These are phyloP conservation scores for Colostygia pectinataria DNA, from an alignment of 2,888 invertebrate species.

Conservation along the genomic window DNA sequence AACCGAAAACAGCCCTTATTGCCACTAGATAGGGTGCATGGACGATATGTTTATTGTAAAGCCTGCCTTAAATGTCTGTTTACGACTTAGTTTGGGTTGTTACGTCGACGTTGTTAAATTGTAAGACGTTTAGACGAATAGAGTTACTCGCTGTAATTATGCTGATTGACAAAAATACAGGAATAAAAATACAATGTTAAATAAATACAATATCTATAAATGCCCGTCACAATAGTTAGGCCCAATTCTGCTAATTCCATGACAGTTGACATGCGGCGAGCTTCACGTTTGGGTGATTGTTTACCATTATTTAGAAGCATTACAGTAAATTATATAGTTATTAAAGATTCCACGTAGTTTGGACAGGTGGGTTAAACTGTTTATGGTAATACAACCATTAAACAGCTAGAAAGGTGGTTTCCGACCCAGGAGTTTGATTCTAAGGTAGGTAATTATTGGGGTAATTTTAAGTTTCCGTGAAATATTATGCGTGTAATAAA, in stretches of 20 bases:
- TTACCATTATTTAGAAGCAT: too few relatives aligned
- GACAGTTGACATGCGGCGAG: too few relatives aligned
- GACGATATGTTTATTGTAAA: constrained; percentile 17
- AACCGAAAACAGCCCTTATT: constrained; percentile 14
- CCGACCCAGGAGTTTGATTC: constrained; percentile 13
- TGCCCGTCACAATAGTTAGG: too few relatives aligned
- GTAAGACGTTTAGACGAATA: too few relatives aligned
- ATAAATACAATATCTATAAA: too few relatives aligned
- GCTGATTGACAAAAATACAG: too few relatives aligned
- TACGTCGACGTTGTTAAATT: constrained; percentile 11
- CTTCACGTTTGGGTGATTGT: too few relatives aligned
- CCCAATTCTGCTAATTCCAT: too few relatives aligned
- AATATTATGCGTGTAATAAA: constrained; percentile 2
- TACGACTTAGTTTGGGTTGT: constrained; percentile 20
- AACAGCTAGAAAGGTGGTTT: constrained; percentile 10
- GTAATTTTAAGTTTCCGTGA: constrained; percentile 6
- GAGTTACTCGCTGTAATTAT: too few relatives aligned
- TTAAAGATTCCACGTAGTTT: background rate
- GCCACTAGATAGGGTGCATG: constrained; percentile 11
- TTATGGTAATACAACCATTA: constrained; percentile 16
- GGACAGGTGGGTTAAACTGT: constrained; percentile 5
- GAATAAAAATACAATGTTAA: too few relatives aligned
- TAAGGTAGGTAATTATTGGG: constrained; percentile 15
- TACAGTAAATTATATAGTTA: too few relatives aligned
- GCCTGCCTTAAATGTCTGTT: constrained; percentile 21